Conservation (phyloP, 2,113 vertebrate genomes). For the Sphyrna mokarran region DNA sequence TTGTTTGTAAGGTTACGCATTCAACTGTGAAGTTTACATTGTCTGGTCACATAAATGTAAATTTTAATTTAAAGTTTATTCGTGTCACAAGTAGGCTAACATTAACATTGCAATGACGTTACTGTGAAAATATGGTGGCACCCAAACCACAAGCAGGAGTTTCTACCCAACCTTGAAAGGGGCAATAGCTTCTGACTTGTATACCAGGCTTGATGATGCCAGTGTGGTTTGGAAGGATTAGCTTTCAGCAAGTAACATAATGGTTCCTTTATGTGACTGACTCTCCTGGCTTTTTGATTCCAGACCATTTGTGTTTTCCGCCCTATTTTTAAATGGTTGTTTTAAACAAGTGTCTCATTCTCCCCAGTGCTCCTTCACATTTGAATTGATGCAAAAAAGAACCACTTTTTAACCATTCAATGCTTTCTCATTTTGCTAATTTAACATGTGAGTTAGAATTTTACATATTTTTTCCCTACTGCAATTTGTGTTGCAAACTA, state of each 20-base stretch:
- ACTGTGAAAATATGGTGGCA: too few species aligned
- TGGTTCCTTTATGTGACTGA: constrained; percentile 42
- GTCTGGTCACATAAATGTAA: not conserved
- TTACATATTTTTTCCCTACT: not conserved
- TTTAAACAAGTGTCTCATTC: not conserved
- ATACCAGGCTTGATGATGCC: constrained; percentile 40
- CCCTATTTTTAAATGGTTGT: not conserved
- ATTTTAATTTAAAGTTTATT: too few species aligned
- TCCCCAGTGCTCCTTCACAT: not conserved
- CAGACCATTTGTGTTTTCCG: constrained; percentile 42
- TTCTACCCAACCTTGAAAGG: constrained; percentile 11
- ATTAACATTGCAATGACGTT: too few species aligned
- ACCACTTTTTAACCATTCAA: not conserved
- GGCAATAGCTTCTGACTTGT: constrained; percentile 42
- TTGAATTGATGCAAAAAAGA: not conserved
- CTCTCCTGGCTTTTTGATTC: constrained; percentile 46
- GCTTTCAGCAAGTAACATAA: constrained; percentile 45
- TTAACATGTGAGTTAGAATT: not conserved
- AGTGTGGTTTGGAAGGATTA: constrained; percentile 44
- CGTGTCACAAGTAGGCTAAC: too few species aligned
- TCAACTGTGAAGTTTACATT: not conserved
- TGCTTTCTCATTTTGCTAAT: not conserved
- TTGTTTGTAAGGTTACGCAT: not conserved
- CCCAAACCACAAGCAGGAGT: not conserved
- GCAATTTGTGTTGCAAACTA: not conserved